phyloP scores from a whole-genome alignment of 1,140 invertebrate genomes.

The Danaus plexippus region DNA sequence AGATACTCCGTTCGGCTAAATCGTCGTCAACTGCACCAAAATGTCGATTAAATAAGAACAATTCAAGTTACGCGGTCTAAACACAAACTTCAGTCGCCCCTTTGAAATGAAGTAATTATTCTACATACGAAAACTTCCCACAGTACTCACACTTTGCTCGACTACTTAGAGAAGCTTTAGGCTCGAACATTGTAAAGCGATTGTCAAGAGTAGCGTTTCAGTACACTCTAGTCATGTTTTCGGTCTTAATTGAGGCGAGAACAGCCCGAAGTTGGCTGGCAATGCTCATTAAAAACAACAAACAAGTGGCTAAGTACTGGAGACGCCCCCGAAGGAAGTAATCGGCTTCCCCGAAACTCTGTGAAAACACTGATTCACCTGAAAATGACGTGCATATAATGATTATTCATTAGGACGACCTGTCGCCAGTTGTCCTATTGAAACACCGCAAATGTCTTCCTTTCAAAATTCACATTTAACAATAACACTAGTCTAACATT shows the following conservation, averaged over 20 bases:
- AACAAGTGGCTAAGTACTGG: slow-evolving; percentile 64
- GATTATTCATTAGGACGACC: slow-evolving; percentile 12
- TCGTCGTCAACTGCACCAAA: no score
- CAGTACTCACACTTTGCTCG: slow-evolving; percentile 11
- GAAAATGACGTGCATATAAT: slow-evolving; percentile 21
- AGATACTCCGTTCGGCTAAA: no score
- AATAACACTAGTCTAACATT: no score
- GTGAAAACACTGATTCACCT: slow-evolving; percentile 29
- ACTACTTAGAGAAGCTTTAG: slow-evolving; percentile 24
- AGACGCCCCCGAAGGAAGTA: slow-evolving; percentile 40
- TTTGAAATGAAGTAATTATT: slow-evolving; percentile 21
- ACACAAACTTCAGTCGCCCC: not conserved
- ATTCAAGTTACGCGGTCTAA: no score
- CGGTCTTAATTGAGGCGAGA: slow-evolving; percentile 64
- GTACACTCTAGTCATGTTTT: slow-evolving; percentile 51
- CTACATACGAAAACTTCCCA: slow-evolving; percentile 14
- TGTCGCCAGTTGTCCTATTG: no score
- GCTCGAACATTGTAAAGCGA: slow-evolving; percentile 22
- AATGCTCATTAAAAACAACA: slow-evolving; percentile 67
- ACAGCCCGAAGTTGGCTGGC: slow-evolving; percentile 60
- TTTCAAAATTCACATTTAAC: no score
- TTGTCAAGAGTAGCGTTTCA: slow-evolving; percentile 22
- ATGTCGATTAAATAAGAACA: no score
- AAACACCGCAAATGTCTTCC: no score
- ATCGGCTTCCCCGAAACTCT: slow-evolving; percentile 44